Evolutionary conservation across 1,140 invertebrate species (phyloP), one percentile per base, ranked within the genome.

Genomic region (Drosophila eugracilis): DNA sequence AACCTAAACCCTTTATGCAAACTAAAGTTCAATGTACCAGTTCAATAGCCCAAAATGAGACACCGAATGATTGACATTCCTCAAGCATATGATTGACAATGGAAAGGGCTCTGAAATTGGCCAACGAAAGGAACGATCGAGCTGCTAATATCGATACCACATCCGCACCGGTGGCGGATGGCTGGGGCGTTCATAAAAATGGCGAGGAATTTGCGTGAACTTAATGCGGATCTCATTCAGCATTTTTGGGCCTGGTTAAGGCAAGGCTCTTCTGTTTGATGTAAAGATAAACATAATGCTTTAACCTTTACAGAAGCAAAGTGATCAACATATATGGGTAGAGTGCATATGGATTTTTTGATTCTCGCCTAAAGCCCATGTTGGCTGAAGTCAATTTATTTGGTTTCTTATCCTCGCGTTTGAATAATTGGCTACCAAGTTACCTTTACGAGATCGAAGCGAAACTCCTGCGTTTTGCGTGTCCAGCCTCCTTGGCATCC

Each of bases 371-470:
- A 58, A 57, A 70, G 54, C 52, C 57, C 57, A 63, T 63, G 57
- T 42, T 53, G 53, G 53, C 49, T 54, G 42, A 59, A 81, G 49
- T 67, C 65, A 79, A 78, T 84, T 84, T 84, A 78, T 72, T 72
- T 74, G 50, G 30, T 70, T 80, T 79, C 55, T 55, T 60, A 77
- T 85, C 73, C 60, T 86, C 66, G 66, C 80, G 80, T 76, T 79
- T 80, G 50, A 65, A 85, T 85, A 85, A 85, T 86, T 80, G 81
- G 49, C 65, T 69, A 59, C 66, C 45, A 72, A 72, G 53, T 79
- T 75, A 65, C 65, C 39, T 63, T 57, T 30, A 48, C 58, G 42
- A 67, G 55, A 72, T 72, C 57, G 37, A 48, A 44, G 21, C 54
- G 42, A 60, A 50, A 41, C 49, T 48, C 54, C 42, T 54, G 44